phyloP scores from a whole-genome alignment of 1,140 invertebrate species.

The Drosophila kohkoa region DNA sequence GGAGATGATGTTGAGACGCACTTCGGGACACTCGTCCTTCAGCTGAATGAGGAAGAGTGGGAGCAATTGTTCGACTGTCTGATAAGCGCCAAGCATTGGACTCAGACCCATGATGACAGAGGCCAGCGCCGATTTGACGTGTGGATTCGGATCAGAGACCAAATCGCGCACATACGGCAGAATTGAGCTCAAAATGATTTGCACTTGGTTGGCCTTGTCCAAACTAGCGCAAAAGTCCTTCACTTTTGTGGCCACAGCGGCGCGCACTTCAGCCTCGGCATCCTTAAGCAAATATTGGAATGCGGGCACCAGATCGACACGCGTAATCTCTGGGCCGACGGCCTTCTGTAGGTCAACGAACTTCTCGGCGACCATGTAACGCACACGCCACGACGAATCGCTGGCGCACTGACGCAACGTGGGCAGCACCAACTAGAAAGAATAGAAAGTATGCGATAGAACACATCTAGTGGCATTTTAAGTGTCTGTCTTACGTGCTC shows the following conservation, averaged over 20 bases:
- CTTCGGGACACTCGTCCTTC: slow-evolving; percentile 99
- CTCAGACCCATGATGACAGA: slow-evolving; percentile 99
- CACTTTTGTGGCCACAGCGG: slow-evolving; percentile 97
- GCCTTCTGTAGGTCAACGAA: slow-evolving; percentile 94
- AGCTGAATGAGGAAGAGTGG: slow-evolving; percentile 98
- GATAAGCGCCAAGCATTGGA: slow-evolving; percentile 98
- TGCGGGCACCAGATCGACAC: slow-evolving; percentile 96
- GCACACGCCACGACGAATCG: slow-evolving; percentile 97
- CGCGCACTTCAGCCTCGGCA: slow-evolving; percentile 98
- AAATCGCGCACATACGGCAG: slow-evolving; percentile 99
- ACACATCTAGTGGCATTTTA: not conserved
- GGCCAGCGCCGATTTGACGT: slow-evolving; percentile 98
- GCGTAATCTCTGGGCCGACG: slow-evolving; percentile 98
- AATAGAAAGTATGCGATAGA: not conserved
- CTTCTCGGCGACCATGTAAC: slow-evolving; percentile 99
- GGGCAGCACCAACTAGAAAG: slow-evolving; percentile 94
- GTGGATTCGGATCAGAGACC: slow-evolving; percentile 98
- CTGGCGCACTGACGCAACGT: slow-evolving; percentile 96
- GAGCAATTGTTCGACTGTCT: slow-evolving; percentile 98
- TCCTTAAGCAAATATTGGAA: slow-evolving; percentile 98
- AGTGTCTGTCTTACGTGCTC: slow-evolving; percentile 74
- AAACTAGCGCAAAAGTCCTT: slow-evolving; percentile 98
- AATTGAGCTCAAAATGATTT: slow-evolving; percentile 98
- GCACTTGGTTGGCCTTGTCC: slow-evolving; percentile 95
- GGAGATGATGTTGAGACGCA: slow-evolving; percentile 99